Percentiles rank a stretch among this genome's conserved stretches.
These are phyloP conservation scores for Drosophila colorata DNA, from an alignment of 2,888 invertebrate genomes.

Conservation along the genomic window DNA sequence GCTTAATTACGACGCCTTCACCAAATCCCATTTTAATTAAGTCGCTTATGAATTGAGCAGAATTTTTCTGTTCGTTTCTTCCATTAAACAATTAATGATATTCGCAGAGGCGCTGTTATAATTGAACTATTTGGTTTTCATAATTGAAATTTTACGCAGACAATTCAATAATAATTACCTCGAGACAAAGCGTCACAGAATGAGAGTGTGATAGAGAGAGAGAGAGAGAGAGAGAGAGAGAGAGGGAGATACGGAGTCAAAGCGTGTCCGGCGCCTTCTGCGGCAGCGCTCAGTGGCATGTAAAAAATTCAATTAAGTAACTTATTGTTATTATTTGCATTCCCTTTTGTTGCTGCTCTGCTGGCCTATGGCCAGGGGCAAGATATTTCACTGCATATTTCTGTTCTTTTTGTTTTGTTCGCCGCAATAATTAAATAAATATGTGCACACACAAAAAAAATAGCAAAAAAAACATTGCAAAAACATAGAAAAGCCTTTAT, in stretches of 20 bases:
- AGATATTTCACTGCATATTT: slow-evolving; percentile 67
- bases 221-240: not conserved
- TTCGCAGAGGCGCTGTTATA: slow-evolving; percentile 42
- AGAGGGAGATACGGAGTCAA: not conserved
- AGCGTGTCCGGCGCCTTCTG: slow-evolving; percentile 33
- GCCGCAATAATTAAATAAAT: slow-evolving; percentile 72
- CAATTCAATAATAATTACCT: slow-evolving; percentile 76
- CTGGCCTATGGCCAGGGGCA: slow-evolving; percentile 23
- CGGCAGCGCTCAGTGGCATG: slow-evolving; percentile 51
- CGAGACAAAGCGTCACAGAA: slow-evolving; percentile 46
- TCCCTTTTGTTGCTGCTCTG: slow-evolving; percentile 42
- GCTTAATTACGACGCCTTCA: slow-evolving; percentile 48
- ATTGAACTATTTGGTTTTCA: slow-evolving; percentile 77
- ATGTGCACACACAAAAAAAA: slow-evolving; percentile 46
- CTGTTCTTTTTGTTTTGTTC: slow-evolving; percentile 39
- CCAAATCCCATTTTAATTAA: slow-evolving; percentile 71
- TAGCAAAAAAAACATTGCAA: not conserved
- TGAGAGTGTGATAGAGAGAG: not conserved
- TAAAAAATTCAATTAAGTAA: slow-evolving; percentile 78
- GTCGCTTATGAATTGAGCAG: slow-evolving; percentile 45
- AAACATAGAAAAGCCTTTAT: slow-evolving; percentile 36
- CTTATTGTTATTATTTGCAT: slow-evolving; percentile 78
- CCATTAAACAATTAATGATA: slow-evolving; percentile 59
- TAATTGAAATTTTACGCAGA: slow-evolving; percentile 73
- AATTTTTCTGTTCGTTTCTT: not conserved